These are phyloP conservation scores for Ifrita kowaldi DNA, from an alignment of 2,113 vertebrate genomes.

Conservation along the genomic window DNA sequence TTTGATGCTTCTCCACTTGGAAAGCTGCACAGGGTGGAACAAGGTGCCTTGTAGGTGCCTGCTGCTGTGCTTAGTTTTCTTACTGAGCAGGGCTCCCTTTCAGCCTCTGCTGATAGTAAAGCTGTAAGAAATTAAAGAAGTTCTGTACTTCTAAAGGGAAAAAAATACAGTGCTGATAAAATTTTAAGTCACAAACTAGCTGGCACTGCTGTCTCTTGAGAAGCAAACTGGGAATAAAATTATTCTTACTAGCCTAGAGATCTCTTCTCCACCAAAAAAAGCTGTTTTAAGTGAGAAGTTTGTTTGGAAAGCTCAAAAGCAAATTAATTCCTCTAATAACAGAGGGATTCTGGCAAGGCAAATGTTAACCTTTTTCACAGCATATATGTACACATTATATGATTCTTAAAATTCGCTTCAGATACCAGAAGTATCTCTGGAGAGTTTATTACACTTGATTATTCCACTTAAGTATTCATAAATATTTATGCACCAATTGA, in stretches of 20 bases:
- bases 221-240: neutral
- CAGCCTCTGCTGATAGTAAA: neutral
- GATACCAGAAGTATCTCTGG: neutral
- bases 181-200: neutral
- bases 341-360: neutral
- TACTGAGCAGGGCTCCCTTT: neutral
- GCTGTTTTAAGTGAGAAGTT: neutral
- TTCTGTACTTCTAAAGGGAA: neutral
- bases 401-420: conserved; percentile 33
- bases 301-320: neutral
- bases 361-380: conserved; percentile 43
- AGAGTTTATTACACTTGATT: conserved; percentile 60
- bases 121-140: neutral
- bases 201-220: neutral
- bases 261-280: neutral
- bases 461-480: conserved; percentile 59
- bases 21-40: neutral
- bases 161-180: neutral
- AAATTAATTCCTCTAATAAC: neutral
- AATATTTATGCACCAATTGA: conserved; percentile 59
- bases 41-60: neutral
- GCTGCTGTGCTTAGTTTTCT: neutral
- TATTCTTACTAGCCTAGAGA: neutral
- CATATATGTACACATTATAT: neutral
- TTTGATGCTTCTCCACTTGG: neutral